Base-by-base conservation (phyloP, 2,113 vertebrate genomes). In the Lamprotornis superbus region DNA sequence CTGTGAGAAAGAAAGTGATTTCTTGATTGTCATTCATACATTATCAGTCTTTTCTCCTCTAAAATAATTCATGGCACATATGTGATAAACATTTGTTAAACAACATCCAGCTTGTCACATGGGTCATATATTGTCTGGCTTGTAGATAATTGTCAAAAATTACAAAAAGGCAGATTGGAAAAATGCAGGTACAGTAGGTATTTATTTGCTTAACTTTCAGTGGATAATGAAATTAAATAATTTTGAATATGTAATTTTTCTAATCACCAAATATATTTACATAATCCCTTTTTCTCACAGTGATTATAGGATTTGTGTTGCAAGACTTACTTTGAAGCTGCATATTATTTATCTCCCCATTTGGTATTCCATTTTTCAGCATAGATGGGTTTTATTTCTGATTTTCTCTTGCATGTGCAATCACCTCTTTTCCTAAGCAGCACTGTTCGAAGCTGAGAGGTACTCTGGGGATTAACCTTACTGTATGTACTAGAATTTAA, bases 211-310 rank as follows among this genome's bases (percentile, higher is more conserved):
- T 90, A 94, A 75, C 20, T 94, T 96, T 89, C 83, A 89, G 52
- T 59, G 37, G 70, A 89, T 87, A 94, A 94, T 90, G 56, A 94
- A 90, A 93, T 92, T 70, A 94, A 95, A 93, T 86, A 88, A 94
- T 89, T 89, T 89, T 87, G 77, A 95, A 94, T 96, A 92, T 87
- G 81, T 96, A 94, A 96, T 96, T 90, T 95, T 84, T 76, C 37
- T 89, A 95, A 95, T 95, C 91, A 87, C 18, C 17, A 87, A 70
- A 85, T 96, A 90, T 93, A 95, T 96, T 96, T 96, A 81, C 90
- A 97, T 95, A 96, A 87, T 95, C 95, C 77, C 71, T 90, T 90
- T 93, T 94, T 94, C 88, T 93, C 68, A 90, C 84, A 73, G 59
- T 91, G 93, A 92, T 97, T 93, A 96, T 84, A 92, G 76, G 79